Conservation (phyloP, 2,113 vertebrate species). For the Ciconia stormi region DNA sequence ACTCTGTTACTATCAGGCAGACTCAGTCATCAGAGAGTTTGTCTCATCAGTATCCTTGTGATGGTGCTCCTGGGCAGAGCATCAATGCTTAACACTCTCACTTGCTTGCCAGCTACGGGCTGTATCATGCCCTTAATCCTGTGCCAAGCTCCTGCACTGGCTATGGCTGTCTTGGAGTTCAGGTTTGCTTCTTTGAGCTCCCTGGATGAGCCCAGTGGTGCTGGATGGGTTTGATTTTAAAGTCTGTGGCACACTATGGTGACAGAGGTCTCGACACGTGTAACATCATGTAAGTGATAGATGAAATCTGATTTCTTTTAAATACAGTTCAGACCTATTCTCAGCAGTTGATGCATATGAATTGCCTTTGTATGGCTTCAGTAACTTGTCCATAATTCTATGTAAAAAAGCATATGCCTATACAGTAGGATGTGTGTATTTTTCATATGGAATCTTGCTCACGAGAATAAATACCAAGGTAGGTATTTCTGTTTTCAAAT, state of each 20-base stretch:
- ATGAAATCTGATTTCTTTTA: not conserved
- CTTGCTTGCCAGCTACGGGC: not conserved
- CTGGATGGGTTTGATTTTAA: not conserved
- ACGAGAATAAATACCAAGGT: not conserved
- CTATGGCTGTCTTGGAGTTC: not conserved
- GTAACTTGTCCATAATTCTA: not conserved
- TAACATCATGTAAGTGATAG: accelerated
- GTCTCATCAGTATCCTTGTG: not conserved
- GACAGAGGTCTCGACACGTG: not conserved
- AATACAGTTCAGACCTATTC: not conserved
- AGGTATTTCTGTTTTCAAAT: not conserved
- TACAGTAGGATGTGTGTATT: not conserved
- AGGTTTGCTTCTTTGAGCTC: not conserved
- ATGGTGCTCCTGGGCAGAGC: not conserved
- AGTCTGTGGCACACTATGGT: accelerated
- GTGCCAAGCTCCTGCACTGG: not conserved
- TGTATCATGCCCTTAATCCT: not conserved
- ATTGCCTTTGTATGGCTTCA: not conserved
- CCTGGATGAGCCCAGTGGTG: accelerated
- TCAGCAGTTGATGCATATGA: not conserved
- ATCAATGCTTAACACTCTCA: not conserved
- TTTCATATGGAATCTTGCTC: not conserved
- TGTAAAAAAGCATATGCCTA: not conserved
- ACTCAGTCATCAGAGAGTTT: not conserved
- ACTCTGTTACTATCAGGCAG: not conserved